phyloP scores from a whole-genome alignment of 2,113 vertebrate species.

The Anhinga anhinga region DNA sequence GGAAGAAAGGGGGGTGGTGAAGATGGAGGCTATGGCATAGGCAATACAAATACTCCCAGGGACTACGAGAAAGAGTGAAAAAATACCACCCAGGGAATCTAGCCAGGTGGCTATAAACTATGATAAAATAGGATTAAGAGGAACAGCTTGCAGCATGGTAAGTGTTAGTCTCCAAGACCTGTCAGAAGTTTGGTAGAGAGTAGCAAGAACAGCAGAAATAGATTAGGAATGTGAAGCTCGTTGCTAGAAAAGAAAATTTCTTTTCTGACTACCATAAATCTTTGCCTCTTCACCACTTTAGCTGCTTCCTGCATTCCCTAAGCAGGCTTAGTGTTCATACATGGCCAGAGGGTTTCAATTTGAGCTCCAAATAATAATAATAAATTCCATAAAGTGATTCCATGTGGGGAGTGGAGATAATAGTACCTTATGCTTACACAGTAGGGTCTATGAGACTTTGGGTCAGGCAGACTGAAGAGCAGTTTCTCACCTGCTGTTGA shows the following conservation, averaged over 20 bases:
- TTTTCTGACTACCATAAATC: conserved; percentile 45
- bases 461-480: neutral
- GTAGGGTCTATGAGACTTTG: neutral
- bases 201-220: conserved; percentile 37
- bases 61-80: neutral
- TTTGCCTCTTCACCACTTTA: conserved; percentile 36
- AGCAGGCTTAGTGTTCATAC: conserved; percentile 26
- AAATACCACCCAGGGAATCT: neutral
- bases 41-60: neutral
- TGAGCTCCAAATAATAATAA: conserved; percentile 40
- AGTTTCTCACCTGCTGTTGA: conserved; percentile 14
- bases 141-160: conserved; percentile 35
- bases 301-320: conserved; percentile 16
- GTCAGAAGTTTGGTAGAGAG: conserved; percentile 36
- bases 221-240: conserved; percentile 7
- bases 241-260: conserved; percentile 36
- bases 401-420: conserved; percentile 3
- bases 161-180: conserved; percentile 43
- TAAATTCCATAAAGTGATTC: conserved; percentile 35
- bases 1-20: neutral
- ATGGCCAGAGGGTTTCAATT: conserved; percentile 49
- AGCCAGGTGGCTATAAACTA: conserved; percentile 12
- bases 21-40: neutral
- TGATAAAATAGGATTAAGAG: conserved; percentile 21
- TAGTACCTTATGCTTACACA: neutral